Conservation (phyloP, 2,113 vertebrate genomes). For the Callipepla squamata region DNA sequence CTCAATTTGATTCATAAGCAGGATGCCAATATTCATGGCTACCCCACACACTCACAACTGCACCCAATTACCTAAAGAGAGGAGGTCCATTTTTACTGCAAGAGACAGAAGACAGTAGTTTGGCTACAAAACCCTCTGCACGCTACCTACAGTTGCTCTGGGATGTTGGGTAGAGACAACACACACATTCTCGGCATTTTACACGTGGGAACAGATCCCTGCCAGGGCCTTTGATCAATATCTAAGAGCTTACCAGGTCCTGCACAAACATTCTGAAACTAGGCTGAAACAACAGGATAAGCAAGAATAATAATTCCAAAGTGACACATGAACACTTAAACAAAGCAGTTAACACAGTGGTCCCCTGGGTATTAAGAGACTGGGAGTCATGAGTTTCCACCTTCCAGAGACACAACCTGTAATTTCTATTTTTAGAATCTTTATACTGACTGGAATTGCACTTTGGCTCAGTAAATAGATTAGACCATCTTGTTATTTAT, state of each 20-base stretch:
- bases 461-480: slow-evolving; percentile 25
- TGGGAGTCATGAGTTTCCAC: background rate
- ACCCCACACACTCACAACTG: background rate
- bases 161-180: background rate
- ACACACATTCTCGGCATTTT: background rate
- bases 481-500: slow-evolving; percentile 39
- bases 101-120: background rate
- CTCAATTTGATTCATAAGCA: background rate
- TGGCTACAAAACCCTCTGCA: background rate
- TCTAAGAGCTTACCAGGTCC: background rate
- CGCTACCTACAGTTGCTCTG: background rate
- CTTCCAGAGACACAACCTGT: background rate
- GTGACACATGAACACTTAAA: background rate
- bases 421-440: slow-evolving; percentile 30
- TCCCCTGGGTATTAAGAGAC: background rate
- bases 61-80: background rate
- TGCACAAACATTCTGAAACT: background rate
- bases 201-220: background rate
- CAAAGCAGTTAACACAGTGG: background rate
- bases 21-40: background rate
- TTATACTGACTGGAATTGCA: background rate
- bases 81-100: background rate
- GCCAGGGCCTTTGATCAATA: background rate
- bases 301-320: background rate
- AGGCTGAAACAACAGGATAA: background rate